Percentiles rank a stretch among this genome's conserved stretches.
Evolutionary conservation across 2,888 invertebrate species (phyloP).

Genomic region (Chloromyia formosa): DNA sequence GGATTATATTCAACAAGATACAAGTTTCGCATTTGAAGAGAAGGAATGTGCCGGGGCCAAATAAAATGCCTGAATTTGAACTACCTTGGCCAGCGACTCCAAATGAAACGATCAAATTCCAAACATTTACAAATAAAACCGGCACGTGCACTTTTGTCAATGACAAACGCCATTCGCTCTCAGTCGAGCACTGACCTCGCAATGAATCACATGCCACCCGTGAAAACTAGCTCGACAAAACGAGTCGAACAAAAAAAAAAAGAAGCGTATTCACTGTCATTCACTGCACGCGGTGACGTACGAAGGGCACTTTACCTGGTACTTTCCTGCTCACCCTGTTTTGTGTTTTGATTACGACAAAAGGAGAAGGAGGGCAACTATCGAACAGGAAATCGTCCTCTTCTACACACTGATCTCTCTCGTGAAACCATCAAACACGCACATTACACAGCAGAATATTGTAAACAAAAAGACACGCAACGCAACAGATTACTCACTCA

Average conservation of each 20-base stretch:
- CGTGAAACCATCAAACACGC: background rate
- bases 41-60: too few relatives aligned
- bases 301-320: background rate
- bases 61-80: too few relatives aligned
- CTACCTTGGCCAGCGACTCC: too few relatives aligned
- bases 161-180: too few relatives aligned
- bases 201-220: slow-evolving; percentile 12
- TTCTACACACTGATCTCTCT: background rate
- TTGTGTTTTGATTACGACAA: background rate
- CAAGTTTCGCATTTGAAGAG: too few relatives aligned
- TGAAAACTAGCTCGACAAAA: background rate
- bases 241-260: background rate
- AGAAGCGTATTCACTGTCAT: slow-evolving; percentile 13
- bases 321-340: background rate
- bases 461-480: background rate
- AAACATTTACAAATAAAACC: too few relatives aligned
- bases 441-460: too few relatives aligned
- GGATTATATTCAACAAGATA: too few relatives aligned
- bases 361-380: background rate
- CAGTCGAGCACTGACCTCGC: slow-evolving; percentile 31
- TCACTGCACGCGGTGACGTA: slow-evolving; percentile 4
- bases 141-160: too few relatives aligned
- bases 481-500: background rate
- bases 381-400: background rate
- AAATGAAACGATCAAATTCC: too few relatives aligned